These are phyloP conservation scores for Macaca fascicularis DNA, from an alignment of 2,113 vertebrate species.

Conservation along the genomic window T2T-MFA8v1.1 NC_088384.1:23995501-23996000, in stretches of 20 bases:
- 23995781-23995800: not conserved
- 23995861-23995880: no score
- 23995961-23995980: no score
- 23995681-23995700: not conserved
- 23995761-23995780: no score
- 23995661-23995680: not conserved
- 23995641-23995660: no score
- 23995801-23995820: not conserved
- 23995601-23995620: not conserved
- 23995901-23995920: no score
- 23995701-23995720: not conserved
- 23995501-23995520: not conserved
- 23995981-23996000: no score
- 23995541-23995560: not conserved
- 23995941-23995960: no score
- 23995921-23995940: no score
- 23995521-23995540: not conserved
- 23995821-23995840: no score
- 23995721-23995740: fast-evolving
- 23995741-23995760: not conserved
- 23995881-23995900: no score
- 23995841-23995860: no score
- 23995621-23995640: not conserved
- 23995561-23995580: not conserved
- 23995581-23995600: not conserved